phyloP scores from a whole-genome alignment of 2,888 invertebrate genomes.

The Sipha maydis region DNA sequence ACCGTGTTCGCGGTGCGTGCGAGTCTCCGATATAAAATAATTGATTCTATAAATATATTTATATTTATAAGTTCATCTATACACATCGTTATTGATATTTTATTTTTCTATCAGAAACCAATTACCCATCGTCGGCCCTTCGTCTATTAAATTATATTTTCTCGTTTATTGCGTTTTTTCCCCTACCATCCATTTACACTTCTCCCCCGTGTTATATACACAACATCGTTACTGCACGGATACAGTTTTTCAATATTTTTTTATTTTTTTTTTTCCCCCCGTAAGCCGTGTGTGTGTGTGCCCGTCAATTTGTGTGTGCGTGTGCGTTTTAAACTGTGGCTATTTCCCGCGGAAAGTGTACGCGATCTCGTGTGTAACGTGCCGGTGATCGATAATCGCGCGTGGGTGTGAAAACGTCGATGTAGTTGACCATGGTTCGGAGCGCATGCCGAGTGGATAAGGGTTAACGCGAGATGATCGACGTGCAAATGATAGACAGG shows the following conservation, averaged over 20 bases:
- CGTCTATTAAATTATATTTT: background rate
- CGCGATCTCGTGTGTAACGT: background rate
- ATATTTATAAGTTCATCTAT: too few relatives aligned
- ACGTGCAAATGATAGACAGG: conserved; percentile 55
- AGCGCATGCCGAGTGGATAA: background rate
- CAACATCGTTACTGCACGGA: background rate
- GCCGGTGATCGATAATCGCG: background rate
- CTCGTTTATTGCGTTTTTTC: background rate
- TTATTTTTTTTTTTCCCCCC: background rate
- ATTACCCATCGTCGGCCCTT: background rate
- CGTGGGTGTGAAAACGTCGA: background rate
- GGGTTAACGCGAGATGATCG: conserved; percentile 43
- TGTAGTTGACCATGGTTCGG: conserved; percentile 8
- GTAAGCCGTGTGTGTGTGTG: too few relatives aligned
- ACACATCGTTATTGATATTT: background rate
- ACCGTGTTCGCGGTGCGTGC: background rate
- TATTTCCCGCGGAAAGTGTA: background rate
- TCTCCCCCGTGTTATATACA: background rate
- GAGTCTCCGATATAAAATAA: background rate
- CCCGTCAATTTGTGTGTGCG: too few relatives aligned
- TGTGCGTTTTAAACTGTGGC: background rate
- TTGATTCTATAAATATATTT: background rate
- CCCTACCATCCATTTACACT: too few relatives aligned
- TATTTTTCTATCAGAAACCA: background rate
- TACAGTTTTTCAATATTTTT: background rate